A percentile compares a stretch with the other conserved stretches of the same genome.
phyloP scores from a whole-genome alignment of 2,797 vertebrate genomes.

The Poecilia picta region DNA sequence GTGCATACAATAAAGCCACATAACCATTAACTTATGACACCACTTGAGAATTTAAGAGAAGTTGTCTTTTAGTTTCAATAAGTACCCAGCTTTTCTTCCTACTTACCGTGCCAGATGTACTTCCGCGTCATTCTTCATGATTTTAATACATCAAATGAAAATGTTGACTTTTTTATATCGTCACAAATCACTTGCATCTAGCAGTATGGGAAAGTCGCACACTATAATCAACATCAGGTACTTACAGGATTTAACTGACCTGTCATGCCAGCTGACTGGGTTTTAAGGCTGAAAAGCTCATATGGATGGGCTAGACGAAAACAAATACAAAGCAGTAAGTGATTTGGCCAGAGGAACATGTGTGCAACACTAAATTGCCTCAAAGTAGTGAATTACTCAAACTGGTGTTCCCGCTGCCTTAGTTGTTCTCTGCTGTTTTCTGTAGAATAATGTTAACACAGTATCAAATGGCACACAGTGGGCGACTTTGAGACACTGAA shows the following conservation, averaged over 20 bases:
- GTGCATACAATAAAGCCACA: not conserved
- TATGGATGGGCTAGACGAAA: slow-evolving; percentile 95
- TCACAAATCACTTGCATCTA: slow-evolving; percentile 20
- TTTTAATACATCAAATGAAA: not conserved
- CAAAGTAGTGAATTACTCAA: not conserved
- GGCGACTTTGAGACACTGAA: slow-evolving; percentile 3
- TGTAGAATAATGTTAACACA: not conserved
- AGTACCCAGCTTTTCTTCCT: not conserved
- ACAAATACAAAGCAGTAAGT: slow-evolving; percentile 87
- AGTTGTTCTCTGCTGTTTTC: not conserved
- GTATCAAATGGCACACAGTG: not conserved
- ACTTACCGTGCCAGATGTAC: slow-evolving; percentile 42
- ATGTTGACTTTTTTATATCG: not conserved
- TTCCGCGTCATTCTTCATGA: not conserved
- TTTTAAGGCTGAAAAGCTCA: slow-evolving; percentile 84
- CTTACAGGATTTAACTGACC: slow-evolving; percentile 97
- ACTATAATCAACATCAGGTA: slow-evolving; percentile 85
- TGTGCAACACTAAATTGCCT: slow-evolving; percentile 30
- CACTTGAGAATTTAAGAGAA: slow-evolving; percentile 6
- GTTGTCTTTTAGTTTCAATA: not conserved
- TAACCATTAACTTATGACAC: not conserved
- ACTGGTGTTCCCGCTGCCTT: not conserved
- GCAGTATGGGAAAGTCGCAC: slow-evolving; percentile 52
- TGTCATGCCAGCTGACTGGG: slow-evolving; percentile 93
- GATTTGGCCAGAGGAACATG: slow-evolving; percentile 46